phyloP scores from a whole-genome alignment of 2,888 invertebrate genomes.

The Endomychus coccineus region DNA sequence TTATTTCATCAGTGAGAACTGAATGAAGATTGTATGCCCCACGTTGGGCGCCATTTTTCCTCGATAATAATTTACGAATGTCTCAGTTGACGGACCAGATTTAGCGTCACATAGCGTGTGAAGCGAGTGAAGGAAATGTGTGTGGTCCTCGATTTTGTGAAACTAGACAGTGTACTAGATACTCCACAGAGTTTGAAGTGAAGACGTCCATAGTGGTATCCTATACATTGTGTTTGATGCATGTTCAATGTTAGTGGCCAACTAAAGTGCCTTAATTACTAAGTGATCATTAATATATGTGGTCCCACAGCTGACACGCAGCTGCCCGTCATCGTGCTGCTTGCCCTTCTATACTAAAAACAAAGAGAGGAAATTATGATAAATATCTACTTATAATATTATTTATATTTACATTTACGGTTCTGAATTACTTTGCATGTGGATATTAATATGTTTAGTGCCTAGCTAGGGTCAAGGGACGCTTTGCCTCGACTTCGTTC shows the following conservation, averaged over 20 bases:
- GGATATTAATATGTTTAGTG: slow-evolving; percentile 17
- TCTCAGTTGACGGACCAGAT: no score
- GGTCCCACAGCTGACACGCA: slow-evolving; percentile 42
- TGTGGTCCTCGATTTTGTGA: no score
- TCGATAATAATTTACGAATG: no score
- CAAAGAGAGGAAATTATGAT: slow-evolving; percentile 44
- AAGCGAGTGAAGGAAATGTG: no score
- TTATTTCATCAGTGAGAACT: no score
- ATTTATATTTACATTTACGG: slow-evolving; percentile 40
- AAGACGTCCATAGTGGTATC: background rate
- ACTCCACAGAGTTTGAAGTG: background rate
- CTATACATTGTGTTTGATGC: slow-evolving; percentile 7
- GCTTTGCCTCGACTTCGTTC: background rate
- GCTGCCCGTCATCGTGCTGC: slow-evolving; percentile 42
- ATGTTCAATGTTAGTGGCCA: slow-evolving; percentile 18
- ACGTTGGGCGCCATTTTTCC: no score
- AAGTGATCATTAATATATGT: slow-evolving; percentile 43
- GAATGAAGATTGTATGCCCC: no score
- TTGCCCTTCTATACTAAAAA: slow-evolving; percentile 43
- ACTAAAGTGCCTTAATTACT: slow-evolving; percentile 44
- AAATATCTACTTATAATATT: slow-evolving; percentile 42
- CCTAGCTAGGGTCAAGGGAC: slow-evolving; percentile 7
- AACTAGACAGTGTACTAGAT: no score
- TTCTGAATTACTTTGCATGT: slow-evolving; percentile 37
- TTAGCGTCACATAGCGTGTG: no score